Conservation (phyloP, 2,113 vertebrate genomes). For the Thermophis baileyi region DNA sequence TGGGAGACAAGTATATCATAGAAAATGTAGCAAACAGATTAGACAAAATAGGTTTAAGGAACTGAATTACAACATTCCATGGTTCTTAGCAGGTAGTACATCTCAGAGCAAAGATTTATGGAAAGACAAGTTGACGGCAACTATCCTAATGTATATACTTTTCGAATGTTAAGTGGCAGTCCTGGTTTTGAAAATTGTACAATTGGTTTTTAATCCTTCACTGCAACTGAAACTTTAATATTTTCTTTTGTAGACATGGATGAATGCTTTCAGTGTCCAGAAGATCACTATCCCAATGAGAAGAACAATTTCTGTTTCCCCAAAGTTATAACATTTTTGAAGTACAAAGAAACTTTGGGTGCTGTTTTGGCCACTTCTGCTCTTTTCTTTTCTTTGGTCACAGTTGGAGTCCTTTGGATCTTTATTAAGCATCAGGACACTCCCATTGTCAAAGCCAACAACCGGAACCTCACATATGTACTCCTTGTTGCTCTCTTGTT, state of each 20-base stretch:
- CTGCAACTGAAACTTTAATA: not conserved
- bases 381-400: not conserved
- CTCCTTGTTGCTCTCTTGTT: not conserved
- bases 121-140: too few relatives aligned
- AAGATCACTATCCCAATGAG: not conserved
- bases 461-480: not conserved
- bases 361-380: not conserved
- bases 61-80: too few relatives aligned
- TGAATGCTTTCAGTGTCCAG: not conserved
- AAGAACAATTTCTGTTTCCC: not conserved
- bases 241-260: not conserved
- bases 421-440: not conserved
- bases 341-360: not conserved
- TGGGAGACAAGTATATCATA: not conserved
- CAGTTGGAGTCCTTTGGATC: not conserved
- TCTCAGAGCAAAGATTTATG: too few relatives aligned
- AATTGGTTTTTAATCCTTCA: too few relatives aligned
- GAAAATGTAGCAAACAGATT: not conserved
- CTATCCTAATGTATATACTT: too few relatives aligned
- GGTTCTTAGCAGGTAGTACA: too few relatives aligned
- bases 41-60: too few relatives aligned
- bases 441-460: not conserved
- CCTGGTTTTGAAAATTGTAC: not conserved
- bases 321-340: not conserved
- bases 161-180: too few relatives aligned